phyloP scores from a whole-genome alignment of 2,113 vertebrate species.

The Chaetodon auriga region DNA sequence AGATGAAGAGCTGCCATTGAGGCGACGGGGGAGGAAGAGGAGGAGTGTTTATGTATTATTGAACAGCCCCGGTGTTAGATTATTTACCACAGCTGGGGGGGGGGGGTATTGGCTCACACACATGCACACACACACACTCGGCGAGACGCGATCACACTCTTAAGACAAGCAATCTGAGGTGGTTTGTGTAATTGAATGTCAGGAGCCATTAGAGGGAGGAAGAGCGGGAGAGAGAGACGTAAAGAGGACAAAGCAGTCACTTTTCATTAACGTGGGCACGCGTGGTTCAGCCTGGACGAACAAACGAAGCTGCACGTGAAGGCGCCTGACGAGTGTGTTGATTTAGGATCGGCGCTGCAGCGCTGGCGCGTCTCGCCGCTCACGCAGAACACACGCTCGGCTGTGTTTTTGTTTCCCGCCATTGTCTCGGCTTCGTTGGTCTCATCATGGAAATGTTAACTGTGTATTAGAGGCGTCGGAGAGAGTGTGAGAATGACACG shows the following conservation, averaged over 20 bases:
- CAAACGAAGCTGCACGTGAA: constrained; percentile 20
- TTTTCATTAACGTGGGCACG: constrained; percentile 48
- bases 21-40: constrained; percentile 11
- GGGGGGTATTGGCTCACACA: constrained; percentile 19
- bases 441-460: background rate
- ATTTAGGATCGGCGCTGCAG: background rate
- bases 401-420: constrained; percentile 29
- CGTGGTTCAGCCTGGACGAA: constrained; percentile 35
- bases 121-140: constrained; percentile 4
- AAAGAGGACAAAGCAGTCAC: constrained; percentile 51
- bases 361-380: too few species aligned
- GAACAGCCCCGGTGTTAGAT: constrained; percentile 63
- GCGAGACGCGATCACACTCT: background rate
- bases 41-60: constrained; percentile 63
- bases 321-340: background rate
- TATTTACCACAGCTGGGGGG: constrained; percentile 72
- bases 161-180: constrained; percentile 26
- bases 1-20: constrained; percentile 27
- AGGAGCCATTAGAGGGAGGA: constrained; percentile 34
- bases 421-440: background rate
- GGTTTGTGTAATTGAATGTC: constrained; percentile 61
- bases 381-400: background rate
- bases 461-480: constrained; percentile 26
- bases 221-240: constrained; percentile 11
- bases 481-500: background rate